Evolutionary conservation across 2,797 vertebrate genomes (phyloP).

Genomic region (Danio tinwini): DNA sequence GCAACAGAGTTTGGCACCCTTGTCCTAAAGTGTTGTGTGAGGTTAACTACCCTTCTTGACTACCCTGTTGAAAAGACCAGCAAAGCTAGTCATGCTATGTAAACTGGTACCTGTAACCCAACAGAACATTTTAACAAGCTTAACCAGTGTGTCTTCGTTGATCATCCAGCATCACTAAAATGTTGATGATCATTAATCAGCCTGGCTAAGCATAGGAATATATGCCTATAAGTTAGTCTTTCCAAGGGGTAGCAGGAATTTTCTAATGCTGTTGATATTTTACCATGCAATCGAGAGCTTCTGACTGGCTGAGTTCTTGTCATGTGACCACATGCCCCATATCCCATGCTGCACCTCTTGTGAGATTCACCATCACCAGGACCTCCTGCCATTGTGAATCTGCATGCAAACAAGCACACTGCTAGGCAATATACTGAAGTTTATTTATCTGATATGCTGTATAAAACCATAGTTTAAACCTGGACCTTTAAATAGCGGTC

Average conservation of each 20-base stretch:
- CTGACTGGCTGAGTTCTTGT: slow-evolving; percentile 65
- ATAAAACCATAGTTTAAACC: not conserved
- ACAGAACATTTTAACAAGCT: not conserved
- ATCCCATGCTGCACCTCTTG: slow-evolving; percentile 60
- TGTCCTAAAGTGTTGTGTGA: too few relatives aligned
- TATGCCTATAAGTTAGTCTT: not conserved
- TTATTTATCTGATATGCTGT: not conserved
- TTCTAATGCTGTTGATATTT: not conserved
- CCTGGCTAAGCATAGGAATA: not conserved
- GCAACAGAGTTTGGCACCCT: too few relatives aligned
- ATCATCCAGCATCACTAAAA: not conserved
- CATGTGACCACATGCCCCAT: slow-evolving; percentile 63
- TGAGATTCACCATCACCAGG: slow-evolving; percentile 52
- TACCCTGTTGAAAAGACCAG: not conserved
- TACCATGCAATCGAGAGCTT: slow-evolving; percentile 29
- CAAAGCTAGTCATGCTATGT: not conserved
- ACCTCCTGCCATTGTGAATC: slow-evolving; percentile 49
- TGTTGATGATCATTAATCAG: not conserved
- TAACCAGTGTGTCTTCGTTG: not conserved
- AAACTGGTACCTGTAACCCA: not conserved
- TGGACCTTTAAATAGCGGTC: not conserved
- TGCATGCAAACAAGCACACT: slow-evolving; percentile 57
- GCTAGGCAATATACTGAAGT: slow-evolving; percentile 1
- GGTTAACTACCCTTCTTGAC: not conserved
- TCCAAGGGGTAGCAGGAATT: not conserved